A percentile compares a stretch with the other conserved stretches of the same genome.
Evolutionary conservation across 2,113 vertebrate species (phyloP).

Genomic region (Ranitomeya imitator): DNA sequence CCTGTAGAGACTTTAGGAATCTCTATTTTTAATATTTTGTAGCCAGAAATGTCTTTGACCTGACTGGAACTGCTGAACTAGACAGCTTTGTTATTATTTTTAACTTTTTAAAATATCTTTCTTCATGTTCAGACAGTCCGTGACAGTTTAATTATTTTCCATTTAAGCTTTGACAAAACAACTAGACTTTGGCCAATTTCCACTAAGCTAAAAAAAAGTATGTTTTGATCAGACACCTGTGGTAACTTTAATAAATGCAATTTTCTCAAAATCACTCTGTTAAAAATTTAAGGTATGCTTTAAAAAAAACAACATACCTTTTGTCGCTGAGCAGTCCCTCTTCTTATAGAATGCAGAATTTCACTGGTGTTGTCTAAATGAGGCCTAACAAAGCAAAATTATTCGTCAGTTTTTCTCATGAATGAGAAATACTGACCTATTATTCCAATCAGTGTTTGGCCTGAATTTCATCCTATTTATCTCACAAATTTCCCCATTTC

Average conservation of each 20-base stretch:
- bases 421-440: too few relatives aligned
- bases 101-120: constrained; percentile 51
- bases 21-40: background rate
- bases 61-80: background rate
- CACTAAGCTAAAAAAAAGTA: constrained; percentile 60
- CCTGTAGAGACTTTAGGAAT: background rate
- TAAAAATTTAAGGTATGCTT: constrained; percentile 64
- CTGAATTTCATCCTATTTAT: too few relatives aligned
- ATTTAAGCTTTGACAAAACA: constrained; percentile 52
- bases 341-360: background rate
- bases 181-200: constrained; percentile 64
- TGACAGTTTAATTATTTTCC: constrained; percentile 74
- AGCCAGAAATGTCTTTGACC: background rate
- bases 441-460: too few relatives aligned
- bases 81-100: constrained; percentile 9
- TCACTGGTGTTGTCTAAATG: background rate
- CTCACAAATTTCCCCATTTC: too few relatives aligned
- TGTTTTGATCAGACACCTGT: constrained; percentile 74
- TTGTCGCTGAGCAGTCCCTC: background rate
- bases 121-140: constrained; percentile 54
- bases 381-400: too few relatives aligned
- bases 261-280: constrained; percentile 63
- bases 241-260: constrained; percentile 67
- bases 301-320: constrained; percentile 29
- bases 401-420: too few relatives aligned